Evolutionary conservation across 2,113 vertebrate genomes (phyloP), one percentile per base, ranked within the genome.

Genomic region (Meleagris gallopavo): DNA sequence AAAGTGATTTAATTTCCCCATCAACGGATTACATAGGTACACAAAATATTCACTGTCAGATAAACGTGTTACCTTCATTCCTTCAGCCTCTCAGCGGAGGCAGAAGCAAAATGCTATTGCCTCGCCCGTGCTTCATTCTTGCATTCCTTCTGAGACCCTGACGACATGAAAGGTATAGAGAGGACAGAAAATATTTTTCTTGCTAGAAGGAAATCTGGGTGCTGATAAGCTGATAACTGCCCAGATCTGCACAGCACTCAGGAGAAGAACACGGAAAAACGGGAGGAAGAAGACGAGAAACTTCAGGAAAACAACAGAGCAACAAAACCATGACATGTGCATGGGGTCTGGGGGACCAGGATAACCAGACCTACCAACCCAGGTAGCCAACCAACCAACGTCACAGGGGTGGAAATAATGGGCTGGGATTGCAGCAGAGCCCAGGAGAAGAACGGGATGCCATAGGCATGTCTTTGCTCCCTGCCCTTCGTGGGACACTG

Each of bases 1-100:
- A 93, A 96, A 95, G 92, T 50, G 69, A 95, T 86, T 89, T 94
- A 83, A 94, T 95, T 95, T 85, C 69, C 89, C 91, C 60, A 95
- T 89, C 88, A 95, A 34, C 5, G 25, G 76, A 80, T 88, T 60
- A 90, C 85, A 94, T 55, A 40, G 64, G 83, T 22, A 69, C 76
- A 93, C 72, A 45, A 83, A 90, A 70, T 14, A 48, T 45, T 94
- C 62, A 87, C 57, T 81, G 83, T 86, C 93, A 95, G 46, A 45
- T 25, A 78, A 83, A 83, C 1, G 0, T 50, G 73, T 81, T 88
- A 11, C 61, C 70, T 78, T 74, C 38, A 67, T 86, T 77, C 62
- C 48, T 73, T 54, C 80, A 58, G 64, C 54, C 64, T 55, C 46
- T 80, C 83, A 65, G 57, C 76, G 27, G 58, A 78, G 19, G 64